A percentile compares a stretch with the other conserved stretches of the same genome.
These are phyloP conservation scores for Pyrochroa serraticornis DNA, from an alignment of 2,888 invertebrate species.

Conservation along the genomic window DNA sequence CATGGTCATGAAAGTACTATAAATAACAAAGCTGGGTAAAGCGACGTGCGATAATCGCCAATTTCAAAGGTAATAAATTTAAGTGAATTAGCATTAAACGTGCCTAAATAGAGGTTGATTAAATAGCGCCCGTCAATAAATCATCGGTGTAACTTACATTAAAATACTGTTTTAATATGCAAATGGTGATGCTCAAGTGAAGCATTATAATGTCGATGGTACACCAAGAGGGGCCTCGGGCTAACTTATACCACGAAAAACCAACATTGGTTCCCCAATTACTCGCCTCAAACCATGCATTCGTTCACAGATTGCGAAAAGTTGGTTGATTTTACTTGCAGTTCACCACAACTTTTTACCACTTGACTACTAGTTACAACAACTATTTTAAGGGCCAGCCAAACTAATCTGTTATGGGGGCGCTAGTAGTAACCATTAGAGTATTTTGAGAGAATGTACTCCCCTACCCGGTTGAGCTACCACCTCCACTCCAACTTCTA, in stretches of 20 bases:
- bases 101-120: constrained; percentile 56
- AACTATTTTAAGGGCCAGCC: too few relatives aligned
- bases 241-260: constrained; percentile 40
- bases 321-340: too few relatives aligned
- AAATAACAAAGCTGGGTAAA: constrained; percentile 48
- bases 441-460: too few relatives aligned
- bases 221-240: constrained; percentile 38
- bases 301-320: too few relatives aligned
- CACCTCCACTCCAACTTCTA: too few relatives aligned
- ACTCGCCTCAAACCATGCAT: constrained; percentile 5
- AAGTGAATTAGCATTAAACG: constrained; percentile 56
- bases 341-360: too few relatives aligned
- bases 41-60: constrained; percentile 54
- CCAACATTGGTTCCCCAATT: constrained; percentile 38
- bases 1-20: constrained; percentile 33
- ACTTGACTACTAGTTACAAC: too few relatives aligned
- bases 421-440: too few relatives aligned
- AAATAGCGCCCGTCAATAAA: constrained; percentile 55
- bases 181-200: constrained; percentile 45
- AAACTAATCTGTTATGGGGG: too few relatives aligned
- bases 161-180: constrained; percentile 54
- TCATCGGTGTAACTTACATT: constrained; percentile 54
- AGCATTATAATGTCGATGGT: constrained; percentile 36
- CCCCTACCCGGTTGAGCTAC: too few relatives aligned
- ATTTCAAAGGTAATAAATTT: constrained; percentile 56